Percentiles rank a stretch among this genome's conserved stretches.
These are phyloP conservation scores for Parasteatoda lunata DNA, from an alignment of 2,888 invertebrate species.

Conservation along the genomic window DNA sequence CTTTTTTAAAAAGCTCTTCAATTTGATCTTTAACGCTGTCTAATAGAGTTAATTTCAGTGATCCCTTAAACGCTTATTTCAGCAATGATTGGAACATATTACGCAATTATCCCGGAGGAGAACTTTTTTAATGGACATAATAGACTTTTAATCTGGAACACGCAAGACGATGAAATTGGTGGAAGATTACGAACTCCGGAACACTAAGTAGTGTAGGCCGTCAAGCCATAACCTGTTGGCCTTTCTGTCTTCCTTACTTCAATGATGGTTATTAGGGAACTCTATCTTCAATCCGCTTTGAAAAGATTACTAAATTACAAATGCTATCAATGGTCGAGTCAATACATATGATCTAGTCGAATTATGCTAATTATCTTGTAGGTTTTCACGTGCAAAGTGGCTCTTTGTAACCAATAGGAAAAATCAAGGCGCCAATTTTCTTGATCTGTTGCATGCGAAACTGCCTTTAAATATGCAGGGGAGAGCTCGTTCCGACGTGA, in stretches of 20 bases:
- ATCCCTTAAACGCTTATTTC: slow-evolving; percentile 19
- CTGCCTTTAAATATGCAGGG: slow-evolving; percentile 62
- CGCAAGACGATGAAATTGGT: slow-evolving; percentile 33
- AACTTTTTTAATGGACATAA: slow-evolving; percentile 24
- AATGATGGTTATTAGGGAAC: slow-evolving; percentile 58
- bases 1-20: neutral
- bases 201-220: slow-evolving; percentile 19
- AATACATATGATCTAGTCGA: slow-evolving; percentile 55
- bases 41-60: slow-evolving; percentile 22
- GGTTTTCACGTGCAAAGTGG: slow-evolving; percentile 35
- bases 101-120: slow-evolving; percentile 46
- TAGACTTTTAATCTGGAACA: slow-evolving; percentile 49
- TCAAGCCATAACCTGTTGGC: slow-evolving; percentile 53
- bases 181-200: slow-evolving; percentile 24
- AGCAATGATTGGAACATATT: slow-evolving; percentile 40
- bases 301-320: slow-evolving; percentile 51
- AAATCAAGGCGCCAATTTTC: slow-evolving; percentile 60
- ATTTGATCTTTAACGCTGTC: neutral
- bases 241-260: slow-evolving; percentile 31
- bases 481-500: slow-evolving; percentile 41
- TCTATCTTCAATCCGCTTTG: slow-evolving; percentile 10
- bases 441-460: slow-evolving; percentile 55
- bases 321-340: slow-evolving; percentile 58
- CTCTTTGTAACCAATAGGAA: slow-evolving; percentile 55
- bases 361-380: slow-evolving; percentile 62